These are phyloP conservation scores for Lycopodina hypogea DNA, from an alignment of 37 sponge, comb jelly and placozoan genomes.

Conservation along the genomic window DNA sequence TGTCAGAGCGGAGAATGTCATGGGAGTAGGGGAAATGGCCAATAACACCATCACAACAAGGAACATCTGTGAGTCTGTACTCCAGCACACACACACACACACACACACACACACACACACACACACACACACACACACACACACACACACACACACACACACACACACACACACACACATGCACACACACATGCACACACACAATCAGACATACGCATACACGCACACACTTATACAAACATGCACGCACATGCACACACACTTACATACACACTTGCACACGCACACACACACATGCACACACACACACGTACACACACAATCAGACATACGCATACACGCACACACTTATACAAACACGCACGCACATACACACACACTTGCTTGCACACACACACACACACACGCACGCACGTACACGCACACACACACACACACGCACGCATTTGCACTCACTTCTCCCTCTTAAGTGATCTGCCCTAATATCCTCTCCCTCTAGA, in stretches of 20 bases:
- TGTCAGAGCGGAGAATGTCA: not conserved
- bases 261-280: not conserved
- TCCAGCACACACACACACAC: constrained; percentile 18
- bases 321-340: not conserved
- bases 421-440: not conserved
- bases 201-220: not conserved
- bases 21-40: not conserved
- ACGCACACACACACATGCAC: not conserved
- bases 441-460: not conserved
- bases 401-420: not conserved
- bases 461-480: no score
- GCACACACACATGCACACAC: constrained; percentile 2
- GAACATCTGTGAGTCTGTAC: constrained; percentile 1
- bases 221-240: no score
- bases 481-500: no score
- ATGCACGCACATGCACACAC: constrained; percentile 13
- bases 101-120: not conserved
- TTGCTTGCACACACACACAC: constrained; percentile 15
- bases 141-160: not conserved
- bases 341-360: not conserved
- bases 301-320: not conserved
- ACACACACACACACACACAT: not conserved
- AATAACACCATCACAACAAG: not conserved
- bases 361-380: not conserved
- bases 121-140: not conserved